Conservation (phyloP, 2,113 vertebrate genomes). For the Tautogolabrus adspersus region DNA sequence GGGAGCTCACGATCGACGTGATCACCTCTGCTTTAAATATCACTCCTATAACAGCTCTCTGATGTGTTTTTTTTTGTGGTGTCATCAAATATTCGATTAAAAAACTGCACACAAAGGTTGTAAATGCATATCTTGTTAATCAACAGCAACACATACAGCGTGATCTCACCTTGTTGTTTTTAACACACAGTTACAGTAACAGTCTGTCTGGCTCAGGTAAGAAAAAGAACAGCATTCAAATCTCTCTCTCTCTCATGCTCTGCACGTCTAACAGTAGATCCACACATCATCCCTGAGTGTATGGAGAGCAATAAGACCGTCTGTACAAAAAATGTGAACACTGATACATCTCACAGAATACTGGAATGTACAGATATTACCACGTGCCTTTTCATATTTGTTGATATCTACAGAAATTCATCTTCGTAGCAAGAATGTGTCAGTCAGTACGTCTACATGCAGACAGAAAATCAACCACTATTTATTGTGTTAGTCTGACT, state of each 20-base stretch:
- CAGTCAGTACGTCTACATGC: constrained; percentile 1
- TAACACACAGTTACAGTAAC: constrained; percentile 34
- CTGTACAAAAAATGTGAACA: constrained; percentile 30
- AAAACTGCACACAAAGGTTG: constrained; percentile 31
- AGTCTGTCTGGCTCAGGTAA: constrained; percentile 42
- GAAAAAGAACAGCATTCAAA: constrained; percentile 16
- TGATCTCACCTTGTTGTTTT: constrained; percentile 33
- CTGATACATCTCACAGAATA: constrained; percentile 12
- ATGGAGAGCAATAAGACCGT: constrained; percentile 43
- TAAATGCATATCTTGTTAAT: constrained; percentile 33
- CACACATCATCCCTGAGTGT: constrained; percentile 74
- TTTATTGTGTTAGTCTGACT: too few relatives aligned
- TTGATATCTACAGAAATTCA: constrained; percentile 41
- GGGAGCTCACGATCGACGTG: too few relatives aligned
- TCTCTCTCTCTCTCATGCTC: constrained; percentile 8
- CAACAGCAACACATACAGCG: constrained; percentile 27
- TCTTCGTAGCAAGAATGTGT: constrained; percentile 23
- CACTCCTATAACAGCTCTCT: too few relatives aligned
- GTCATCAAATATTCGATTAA: background rate
- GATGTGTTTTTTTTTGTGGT: background rate
- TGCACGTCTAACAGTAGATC: constrained; percentile 17
- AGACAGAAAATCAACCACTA: too few relatives aligned
- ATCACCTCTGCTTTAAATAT: too few relatives aligned
- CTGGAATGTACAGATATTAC: constrained; percentile 44
- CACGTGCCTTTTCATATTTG: background rate